A percentile compares a stretch with the other conserved stretches of the same genome.
Evolutionary conservation across 2,113 vertebrate genomes (phyloP).

Genomic region (Crotalus tigris): DNA sequence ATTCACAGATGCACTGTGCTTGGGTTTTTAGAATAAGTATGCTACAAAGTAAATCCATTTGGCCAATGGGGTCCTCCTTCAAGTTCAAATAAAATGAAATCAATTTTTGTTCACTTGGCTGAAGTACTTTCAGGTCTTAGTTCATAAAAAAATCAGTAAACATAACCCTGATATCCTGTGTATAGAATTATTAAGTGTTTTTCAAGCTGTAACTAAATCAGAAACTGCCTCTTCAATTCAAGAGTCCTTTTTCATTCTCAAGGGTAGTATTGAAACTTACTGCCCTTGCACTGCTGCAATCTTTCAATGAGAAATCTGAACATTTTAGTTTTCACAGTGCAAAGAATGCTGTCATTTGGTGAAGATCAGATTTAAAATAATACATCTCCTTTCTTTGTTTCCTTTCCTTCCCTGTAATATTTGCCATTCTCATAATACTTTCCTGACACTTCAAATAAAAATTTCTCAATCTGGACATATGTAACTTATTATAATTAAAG

Average conservation of each 20-base stretch:
- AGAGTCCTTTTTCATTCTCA: conserved; percentile 29
- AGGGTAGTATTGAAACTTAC: conserved; percentile 16
- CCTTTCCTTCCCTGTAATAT: neutral
- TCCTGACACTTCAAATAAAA: neutral
- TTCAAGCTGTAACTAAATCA: conserved; percentile 17
- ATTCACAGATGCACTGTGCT: neutral
- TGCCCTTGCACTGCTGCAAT: conserved; percentile 5
- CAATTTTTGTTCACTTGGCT: neutral
- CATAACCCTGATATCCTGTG: neutral
- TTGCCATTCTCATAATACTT: neutral
- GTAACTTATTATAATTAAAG: neutral
- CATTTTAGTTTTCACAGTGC: conserved; percentile 16
- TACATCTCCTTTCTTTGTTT: neutral
- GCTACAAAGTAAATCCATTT: neutral
- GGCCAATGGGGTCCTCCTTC: neutral
- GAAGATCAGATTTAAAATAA: conserved; percentile 11
- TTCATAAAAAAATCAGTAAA: conserved; percentile 25
- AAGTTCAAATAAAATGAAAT: conserved; percentile 16
- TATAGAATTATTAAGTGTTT: conserved; percentile 9
- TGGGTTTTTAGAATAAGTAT: neutral
- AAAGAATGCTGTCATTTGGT: conserved; percentile 14
- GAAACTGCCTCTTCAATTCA: conserved; percentile 27
- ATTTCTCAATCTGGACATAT: neutral
- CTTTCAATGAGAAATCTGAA: conserved; percentile 26
- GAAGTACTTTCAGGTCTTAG: neutral